Conservation (phyloP, 2,113 vertebrate genomes). For the Chunga burmeisteri region DNA sequence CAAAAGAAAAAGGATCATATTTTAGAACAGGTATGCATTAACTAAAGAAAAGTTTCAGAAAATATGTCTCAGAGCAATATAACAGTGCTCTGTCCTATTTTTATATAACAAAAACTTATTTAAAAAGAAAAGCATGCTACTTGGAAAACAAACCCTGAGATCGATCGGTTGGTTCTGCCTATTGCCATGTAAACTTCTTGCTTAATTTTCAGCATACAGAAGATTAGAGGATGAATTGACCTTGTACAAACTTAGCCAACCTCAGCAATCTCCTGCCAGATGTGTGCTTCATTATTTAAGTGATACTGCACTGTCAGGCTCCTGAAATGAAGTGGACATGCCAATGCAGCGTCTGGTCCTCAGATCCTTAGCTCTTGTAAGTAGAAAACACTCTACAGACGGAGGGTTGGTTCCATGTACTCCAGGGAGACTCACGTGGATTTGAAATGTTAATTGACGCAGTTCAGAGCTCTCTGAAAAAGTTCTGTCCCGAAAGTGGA, state of each 20-base stretch:
- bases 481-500: not conserved
- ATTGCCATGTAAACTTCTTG: not conserved
- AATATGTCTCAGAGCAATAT: not conserved
- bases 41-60: not conserved
- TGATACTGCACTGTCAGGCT: constrained; percentile 57
- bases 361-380: constrained; percentile 16
- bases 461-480: not conserved
- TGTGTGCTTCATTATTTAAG: constrained; percentile 70
- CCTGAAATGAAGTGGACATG: constrained; percentile 61
- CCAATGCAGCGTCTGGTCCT: constrained; percentile 48
- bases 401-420: constrained; percentile 39
- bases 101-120: not conserved
- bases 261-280: constrained; percentile 61
- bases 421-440: constrained; percentile 42
- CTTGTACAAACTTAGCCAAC: constrained; percentile 58
- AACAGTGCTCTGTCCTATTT: not conserved
- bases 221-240: constrained; percentile 54
- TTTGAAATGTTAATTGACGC: constrained; percentile 64
- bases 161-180: not conserved
- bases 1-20: not conserved
- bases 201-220: constrained; percentile 12
- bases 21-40: not conserved
- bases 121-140: not conserved
- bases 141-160: not conserved
- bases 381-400: constrained; percentile 41